Evolutionary conservation across 2,113 vertebrate species (phyloP), one percentile per base, ranked within the genome.

Genomic region (Cygnus atratus): DNA sequence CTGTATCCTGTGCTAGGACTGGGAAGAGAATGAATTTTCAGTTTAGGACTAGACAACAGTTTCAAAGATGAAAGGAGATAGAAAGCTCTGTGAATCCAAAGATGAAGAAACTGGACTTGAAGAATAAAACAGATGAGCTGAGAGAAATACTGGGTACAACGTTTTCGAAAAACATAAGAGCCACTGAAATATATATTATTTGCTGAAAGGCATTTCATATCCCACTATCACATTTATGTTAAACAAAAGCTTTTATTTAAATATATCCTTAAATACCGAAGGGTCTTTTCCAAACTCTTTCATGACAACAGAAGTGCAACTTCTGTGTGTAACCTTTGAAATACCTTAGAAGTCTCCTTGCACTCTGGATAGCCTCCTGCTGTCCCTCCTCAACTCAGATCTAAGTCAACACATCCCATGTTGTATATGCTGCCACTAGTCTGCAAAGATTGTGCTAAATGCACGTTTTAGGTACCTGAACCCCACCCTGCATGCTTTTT

Each of bases 61-160:
- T 93, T 87, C 62, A 83, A 83, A 87, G 57, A 37, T 65, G 35
- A 80, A 66, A 84, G 41, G 67, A 68, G 15, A 26, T 4, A 63
- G n/a, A 39, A 85, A 76, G 18, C 57, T 90, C 71, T 82, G 24
- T 81, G 90, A 79, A 39, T 46, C 66, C 67, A 48, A 28, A 92
- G 78, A 94, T 66, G 79, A 87, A 85, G 82, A 73, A 95, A 85
- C 26, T 61, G 54, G n/a, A 67, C n/a, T 83, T 44, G 41, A 73
- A 54, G 33, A 93, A 79, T 61, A 82, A 90, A 87, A 50, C 13
- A 89, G 39, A 90, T 79, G 59, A 90, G 39, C 67, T 31, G 43
- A 82, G 52, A 87, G 26, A 85, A 75, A 9, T 1, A 6, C 67
- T 73, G 15, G 92, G 3, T 31, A 41, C n/a, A 41, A 4, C 10